Evolutionary conservation across 2,888 invertebrate species (phyloP).

Genomic region (Eurois occulta): DNA sequence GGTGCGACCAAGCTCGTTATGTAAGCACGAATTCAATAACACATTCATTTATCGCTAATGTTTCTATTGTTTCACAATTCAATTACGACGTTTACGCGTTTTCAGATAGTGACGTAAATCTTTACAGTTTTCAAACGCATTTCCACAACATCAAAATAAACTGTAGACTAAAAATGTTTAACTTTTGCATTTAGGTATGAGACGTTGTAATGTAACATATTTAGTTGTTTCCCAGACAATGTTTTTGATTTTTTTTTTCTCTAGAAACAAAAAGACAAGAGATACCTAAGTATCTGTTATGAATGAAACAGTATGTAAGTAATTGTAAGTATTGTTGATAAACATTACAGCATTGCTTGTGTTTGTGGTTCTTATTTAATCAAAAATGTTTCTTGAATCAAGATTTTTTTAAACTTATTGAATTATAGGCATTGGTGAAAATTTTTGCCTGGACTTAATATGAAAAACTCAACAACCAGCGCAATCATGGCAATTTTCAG

Average conservation of each 20-base stretch:
- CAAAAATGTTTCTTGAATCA: not conserved
- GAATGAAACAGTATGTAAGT: not conserved
- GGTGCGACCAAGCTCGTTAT: constrained; percentile 66
- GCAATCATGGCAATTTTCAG: constrained; percentile 30
- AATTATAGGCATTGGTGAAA: not conserved
- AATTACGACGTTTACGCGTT: constrained; percentile 24
- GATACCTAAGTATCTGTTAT: not conserved
- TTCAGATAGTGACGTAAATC: not conserved
- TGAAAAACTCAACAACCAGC: not conserved
- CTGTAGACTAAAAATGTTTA: not conserved
- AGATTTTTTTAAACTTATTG: not conserved
- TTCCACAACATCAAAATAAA: not conserved
- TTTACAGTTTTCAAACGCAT: not conserved
- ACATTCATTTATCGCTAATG: constrained; percentile 71
- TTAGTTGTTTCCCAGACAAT: not conserved
- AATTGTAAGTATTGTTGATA: not conserved
- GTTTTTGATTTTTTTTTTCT: not conserved
- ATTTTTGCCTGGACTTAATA: not conserved
- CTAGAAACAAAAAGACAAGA: not conserved
- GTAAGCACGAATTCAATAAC: constrained; percentile 77
- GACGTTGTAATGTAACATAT: not conserved
- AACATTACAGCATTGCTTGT: too few relatives aligned
- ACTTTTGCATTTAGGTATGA: not conserved
- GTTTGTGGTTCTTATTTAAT: not conserved
- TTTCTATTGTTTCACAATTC: constrained; percentile 62